These are phyloP conservation scores for Smutsia temminckii DNA, from an alignment of 2,797 vertebrate genomes.

Conservation along the genomic window DNA sequence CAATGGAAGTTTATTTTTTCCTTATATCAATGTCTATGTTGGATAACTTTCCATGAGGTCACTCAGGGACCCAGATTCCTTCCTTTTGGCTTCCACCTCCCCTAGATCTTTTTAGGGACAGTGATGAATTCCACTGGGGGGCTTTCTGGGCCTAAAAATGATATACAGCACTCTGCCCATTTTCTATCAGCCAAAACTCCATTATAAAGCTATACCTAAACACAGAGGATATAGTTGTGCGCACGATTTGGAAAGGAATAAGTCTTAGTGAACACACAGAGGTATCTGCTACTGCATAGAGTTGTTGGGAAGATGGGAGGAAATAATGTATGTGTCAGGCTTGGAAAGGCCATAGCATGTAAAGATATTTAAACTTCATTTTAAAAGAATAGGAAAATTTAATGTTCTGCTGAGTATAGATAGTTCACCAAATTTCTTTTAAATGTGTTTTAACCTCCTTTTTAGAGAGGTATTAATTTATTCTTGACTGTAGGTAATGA, in stretches of 20 bases:
- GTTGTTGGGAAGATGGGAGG: not conserved
- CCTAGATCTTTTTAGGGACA: not conserved
- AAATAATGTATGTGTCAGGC: not conserved
- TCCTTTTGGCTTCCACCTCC: slow-evolving; percentile 12
- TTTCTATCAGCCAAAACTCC: not conserved
- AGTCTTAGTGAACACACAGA: not conserved
- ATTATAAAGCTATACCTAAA: not conserved
- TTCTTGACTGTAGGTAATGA: slow-evolving; percentile 50
- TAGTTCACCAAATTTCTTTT: slow-evolving; percentile 22
- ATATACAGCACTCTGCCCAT: not conserved
- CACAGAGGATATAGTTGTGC: not conserved
- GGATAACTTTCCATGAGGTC: not conserved
- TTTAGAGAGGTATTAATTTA: slow-evolving; percentile 31
- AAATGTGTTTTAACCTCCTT: not conserved
- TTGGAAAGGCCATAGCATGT: not conserved
- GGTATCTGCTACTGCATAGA: not conserved
- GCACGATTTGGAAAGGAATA: slow-evolving; percentile 12
- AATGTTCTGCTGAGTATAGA: not conserved
- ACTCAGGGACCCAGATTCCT: not conserved
- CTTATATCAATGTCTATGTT: not conserved
- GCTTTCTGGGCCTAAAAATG: not conserved
- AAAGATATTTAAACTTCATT: slow-evolving; percentile 33
- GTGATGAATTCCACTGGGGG: not conserved
- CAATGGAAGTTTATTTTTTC: slow-evolving; percentile 12
- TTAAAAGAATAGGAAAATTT: slow-evolving; percentile 18